A percentile compares a stretch with the other conserved stretches of the same genome.
Evolutionary conservation across 2,888 invertebrate genomes (phyloP).

Genomic region (Oscheius sp.): DNA sequence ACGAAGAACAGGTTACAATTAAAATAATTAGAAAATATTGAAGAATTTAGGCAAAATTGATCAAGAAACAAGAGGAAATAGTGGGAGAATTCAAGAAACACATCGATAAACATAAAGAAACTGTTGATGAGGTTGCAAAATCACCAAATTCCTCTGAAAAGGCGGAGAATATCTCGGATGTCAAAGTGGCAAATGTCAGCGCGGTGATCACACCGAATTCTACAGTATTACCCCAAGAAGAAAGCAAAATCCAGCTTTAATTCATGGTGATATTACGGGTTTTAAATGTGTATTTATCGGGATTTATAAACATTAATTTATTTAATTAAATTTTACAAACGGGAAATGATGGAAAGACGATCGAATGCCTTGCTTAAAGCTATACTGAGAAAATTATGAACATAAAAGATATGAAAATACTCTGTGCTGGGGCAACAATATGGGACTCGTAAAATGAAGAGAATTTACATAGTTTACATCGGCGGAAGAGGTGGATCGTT

Average conservation of each 20-base stretch:
- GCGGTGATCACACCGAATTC: not conserved
- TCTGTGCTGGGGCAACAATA: conserved; percentile 17
- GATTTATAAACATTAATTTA: not conserved
- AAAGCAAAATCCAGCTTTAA: not conserved
- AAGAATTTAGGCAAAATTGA: conserved; percentile 45
- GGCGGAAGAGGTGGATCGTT: not conserved
- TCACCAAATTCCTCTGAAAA: not conserved
- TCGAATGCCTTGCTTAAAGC: conserved; percentile 7
- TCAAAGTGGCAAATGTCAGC: not conserved
- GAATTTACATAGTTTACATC: not conserved
- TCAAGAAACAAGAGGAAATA: conserved; percentile 60
- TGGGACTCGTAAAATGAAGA: conserved; percentile 12
- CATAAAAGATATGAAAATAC: conserved; percentile 22
- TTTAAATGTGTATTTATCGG: not conserved
- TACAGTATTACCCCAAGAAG: not conserved
- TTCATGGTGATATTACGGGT: not conserved
- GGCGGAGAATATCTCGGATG: not conserved
- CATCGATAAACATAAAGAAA: conserved; percentile 40
- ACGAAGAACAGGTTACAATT: conserved; percentile 47
- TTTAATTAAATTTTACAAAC: not conserved
- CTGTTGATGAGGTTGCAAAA: conserved; percentile 17
- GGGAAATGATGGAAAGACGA: not conserved
- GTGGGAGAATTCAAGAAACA: conserved; percentile 60
- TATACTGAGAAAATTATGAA: conserved; percentile 4
- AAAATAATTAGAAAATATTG: not conserved